Conservation (phyloP, 92 coral and sea anemone genomes). For the Ricordea florida region DNA sequence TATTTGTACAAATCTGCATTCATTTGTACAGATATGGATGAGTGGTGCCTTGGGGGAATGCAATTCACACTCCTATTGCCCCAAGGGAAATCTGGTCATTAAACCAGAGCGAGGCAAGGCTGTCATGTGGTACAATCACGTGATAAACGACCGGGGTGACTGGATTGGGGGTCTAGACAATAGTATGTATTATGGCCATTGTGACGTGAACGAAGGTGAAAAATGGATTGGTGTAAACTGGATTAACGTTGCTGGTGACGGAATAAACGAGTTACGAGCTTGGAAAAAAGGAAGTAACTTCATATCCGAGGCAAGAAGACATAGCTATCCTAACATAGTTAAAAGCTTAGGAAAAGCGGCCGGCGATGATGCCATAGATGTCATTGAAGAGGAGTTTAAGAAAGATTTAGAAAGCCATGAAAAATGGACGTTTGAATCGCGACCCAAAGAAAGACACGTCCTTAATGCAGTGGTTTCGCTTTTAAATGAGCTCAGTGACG, state of each 20-base stretch:
- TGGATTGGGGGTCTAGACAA: conserved; percentile 80
- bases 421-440: conserved; percentile 15
- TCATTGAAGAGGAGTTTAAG: conserved; percentile 66
- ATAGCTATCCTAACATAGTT: conserved; percentile 27
- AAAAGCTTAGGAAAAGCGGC: conserved; percentile 29
- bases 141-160: conserved; percentile 51
- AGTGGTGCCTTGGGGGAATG: conserved; percentile 58
- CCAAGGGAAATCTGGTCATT: conserved; percentile 62
- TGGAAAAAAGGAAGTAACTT: conserved; percentile 78
- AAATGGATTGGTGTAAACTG: conserved; percentile 84
- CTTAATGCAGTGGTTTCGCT: conserved; percentile 78
- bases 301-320: conserved; percentile 40
- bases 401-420: conserved; percentile 61
- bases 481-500: conserved; percentile 46
- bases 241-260: conserved; percentile 82
- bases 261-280: conserved; percentile 60
- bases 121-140: conserved; percentile 84
- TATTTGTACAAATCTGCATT: neutral
- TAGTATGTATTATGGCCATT: conserved; percentile 73
- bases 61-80: conserved; percentile 65
- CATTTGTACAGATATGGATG: conserved; percentile 67
- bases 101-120: conserved; percentile 82
- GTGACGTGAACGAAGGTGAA: conserved; percentile 83
- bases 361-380: conserved; percentile 17
- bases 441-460: conserved; percentile 76